These are phyloP conservation scores for Aptenodytes forsteri DNA, from an alignment of 2,113 vertebrate genomes.

Conservation along the genomic window DNA sequence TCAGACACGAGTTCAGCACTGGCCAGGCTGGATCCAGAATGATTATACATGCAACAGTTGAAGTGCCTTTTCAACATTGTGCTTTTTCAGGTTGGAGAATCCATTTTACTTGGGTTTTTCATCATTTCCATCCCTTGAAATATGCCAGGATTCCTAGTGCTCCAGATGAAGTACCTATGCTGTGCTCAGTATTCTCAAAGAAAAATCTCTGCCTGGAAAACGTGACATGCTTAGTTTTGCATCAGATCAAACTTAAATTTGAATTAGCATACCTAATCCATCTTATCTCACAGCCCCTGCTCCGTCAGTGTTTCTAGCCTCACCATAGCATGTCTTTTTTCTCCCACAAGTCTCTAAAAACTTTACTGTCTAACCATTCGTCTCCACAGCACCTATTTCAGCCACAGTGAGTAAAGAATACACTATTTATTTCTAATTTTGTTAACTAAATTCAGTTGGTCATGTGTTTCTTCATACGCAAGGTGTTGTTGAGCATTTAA, in stretches of 20 bases:
- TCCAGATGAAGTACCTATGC: neutral
- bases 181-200: neutral
- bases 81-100: neutral
- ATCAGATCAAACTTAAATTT: neutral
- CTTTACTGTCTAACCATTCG: neutral
- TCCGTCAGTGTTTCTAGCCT: neutral
- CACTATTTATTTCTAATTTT: neutral
- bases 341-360: neutral
- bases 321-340: neutral
- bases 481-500: neutral
- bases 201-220: neutral
- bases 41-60: fast-evolving
- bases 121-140: neutral
- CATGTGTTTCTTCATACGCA: neutral
- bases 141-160: neutral
- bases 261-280: neutral
- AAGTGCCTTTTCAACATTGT: neutral
- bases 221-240: neutral
- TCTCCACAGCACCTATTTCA: neutral
- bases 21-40: neutral
- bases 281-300: neutral
- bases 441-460: neutral
- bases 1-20: neutral
- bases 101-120: neutral
- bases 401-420: neutral